These are phyloP conservation scores for Taphrorychus bicolor DNA, from an alignment of 2,888 invertebrate species.

Conservation along the genomic window DNA sequence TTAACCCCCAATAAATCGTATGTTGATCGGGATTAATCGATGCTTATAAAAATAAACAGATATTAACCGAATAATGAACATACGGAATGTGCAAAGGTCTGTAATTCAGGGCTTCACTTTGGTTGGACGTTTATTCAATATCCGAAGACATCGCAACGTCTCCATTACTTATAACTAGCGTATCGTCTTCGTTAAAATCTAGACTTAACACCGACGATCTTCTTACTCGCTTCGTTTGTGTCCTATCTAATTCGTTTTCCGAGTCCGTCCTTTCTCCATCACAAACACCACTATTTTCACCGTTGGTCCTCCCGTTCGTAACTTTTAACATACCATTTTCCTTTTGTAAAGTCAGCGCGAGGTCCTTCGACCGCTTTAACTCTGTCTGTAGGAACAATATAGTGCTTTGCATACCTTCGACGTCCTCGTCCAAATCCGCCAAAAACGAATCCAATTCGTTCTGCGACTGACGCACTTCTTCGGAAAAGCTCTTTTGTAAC, in stretches of 20 bases:
- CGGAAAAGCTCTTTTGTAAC: slow-evolving; percentile 92
- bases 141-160: slow-evolving; percentile 62
- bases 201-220: slow-evolving; percentile 75
- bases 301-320: slow-evolving; percentile 47
- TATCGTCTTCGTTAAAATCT: slow-evolving; percentile 78
- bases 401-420: slow-evolving; percentile 98
- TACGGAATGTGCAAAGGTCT: not conserved
- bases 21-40: not conserved
- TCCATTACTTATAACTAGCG: slow-evolving; percentile 75
- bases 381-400: slow-evolving; percentile 94
- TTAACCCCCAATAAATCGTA: no score
- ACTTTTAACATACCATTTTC: slow-evolving; percentile 60
- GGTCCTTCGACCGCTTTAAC: slow-evolving; percentile 80
- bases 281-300: slow-evolving; percentile 53
- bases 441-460: slow-evolving; percentile 95
- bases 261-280: slow-evolving; percentile 61
- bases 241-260: slow-evolving; percentile 60
- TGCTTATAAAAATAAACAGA: not conserved
- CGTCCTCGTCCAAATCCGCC: slow-evolving; percentile 95
- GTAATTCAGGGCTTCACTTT: not conserved
- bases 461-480: slow-evolving; percentile 96
- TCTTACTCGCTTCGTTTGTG: slow-evolving; percentile 70
- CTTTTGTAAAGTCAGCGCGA: slow-evolving; percentile 65
- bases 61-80: not conserved
- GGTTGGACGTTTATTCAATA: slow-evolving; percentile 20